These are phyloP conservation scores for Octomys mimax DNA, from an alignment of 2,797 vertebrate genomes.

Conservation along the genomic window DNA sequence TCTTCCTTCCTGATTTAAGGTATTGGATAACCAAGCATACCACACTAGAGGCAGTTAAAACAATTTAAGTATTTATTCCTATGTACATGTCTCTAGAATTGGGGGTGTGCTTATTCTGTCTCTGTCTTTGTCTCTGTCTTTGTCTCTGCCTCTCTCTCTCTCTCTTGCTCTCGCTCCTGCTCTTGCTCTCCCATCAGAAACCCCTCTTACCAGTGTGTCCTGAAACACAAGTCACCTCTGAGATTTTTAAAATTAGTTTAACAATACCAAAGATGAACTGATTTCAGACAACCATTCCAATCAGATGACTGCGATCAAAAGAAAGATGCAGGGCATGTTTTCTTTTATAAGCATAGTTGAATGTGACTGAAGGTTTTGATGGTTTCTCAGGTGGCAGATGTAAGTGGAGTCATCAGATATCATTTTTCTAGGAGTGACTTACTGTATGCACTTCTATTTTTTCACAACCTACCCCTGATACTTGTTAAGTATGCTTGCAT, in stretches of 20 bases:
- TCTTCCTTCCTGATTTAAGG: neutral
- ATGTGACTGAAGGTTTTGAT: neutral
- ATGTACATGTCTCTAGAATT: neutral
- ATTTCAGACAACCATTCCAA: neutral
- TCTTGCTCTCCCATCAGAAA: neutral
- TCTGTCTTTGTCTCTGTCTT: neutral
- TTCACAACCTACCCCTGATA: constrained; percentile 8
- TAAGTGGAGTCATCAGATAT: constrained; percentile 3
- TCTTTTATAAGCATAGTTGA: neutral
- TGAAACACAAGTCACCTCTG: neutral
- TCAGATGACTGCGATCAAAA: neutral
- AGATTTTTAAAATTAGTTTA: neutral
- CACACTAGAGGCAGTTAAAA: neutral
- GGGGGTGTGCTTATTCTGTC: neutral
- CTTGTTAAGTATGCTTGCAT: neutral
- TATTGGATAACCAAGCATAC: neutral
- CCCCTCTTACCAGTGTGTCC: neutral
- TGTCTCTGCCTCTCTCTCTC: neutral
- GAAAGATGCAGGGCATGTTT: neutral
- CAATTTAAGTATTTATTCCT: neutral
- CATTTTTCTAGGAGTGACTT: constrained; percentile 15
- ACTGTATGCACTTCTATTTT: neutral
- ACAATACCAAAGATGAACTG: neutral
- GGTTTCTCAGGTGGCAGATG: neutral
- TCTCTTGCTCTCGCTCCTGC: neutral